Conservation (phyloP, 2,113 vertebrate species). For the Urocolius indicus region DNA sequence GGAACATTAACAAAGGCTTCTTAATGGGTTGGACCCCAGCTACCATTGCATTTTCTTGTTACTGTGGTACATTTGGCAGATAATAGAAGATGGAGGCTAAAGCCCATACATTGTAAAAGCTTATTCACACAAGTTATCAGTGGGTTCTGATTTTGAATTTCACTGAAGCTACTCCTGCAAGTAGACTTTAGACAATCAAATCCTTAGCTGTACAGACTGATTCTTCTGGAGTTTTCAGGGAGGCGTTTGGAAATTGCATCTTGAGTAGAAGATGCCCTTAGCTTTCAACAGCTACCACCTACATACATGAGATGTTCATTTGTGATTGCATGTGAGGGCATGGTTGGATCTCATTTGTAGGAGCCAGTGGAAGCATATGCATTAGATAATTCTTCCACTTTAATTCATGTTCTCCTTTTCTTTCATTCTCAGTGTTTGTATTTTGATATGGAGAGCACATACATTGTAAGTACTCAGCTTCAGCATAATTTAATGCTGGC, state of each 20-base stretch:
- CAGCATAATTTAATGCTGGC: conserved; percentile 20
- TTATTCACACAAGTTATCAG: background rate
- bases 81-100: conserved; percentile 16
- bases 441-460: background rate
- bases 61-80: background rate
- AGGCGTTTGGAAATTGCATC: background rate
- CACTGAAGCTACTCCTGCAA: background rate
- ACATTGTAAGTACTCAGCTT: background rate
- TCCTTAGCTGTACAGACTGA: background rate
- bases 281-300: conserved; percentile 45
- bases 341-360: conserved; percentile 41
- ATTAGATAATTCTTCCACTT: conserved; percentile 24
- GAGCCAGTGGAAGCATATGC: background rate
- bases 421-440: conserved; percentile 21
- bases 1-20: conserved; percentile 4
- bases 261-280: conserved; percentile 3
- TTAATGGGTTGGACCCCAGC: conserved; percentile 24
- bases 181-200: conserved; percentile 14
- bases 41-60: conserved; percentile 5
- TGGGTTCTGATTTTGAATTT: conserved; percentile 9
- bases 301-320: conserved; percentile 4
- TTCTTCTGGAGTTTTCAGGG: background rate
- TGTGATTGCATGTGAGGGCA: conserved; percentile 5
- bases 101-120: background rate
- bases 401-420: background rate